Conservation (phyloP, 2,888 invertebrate species). For the Piscicola geometra region DNA sequence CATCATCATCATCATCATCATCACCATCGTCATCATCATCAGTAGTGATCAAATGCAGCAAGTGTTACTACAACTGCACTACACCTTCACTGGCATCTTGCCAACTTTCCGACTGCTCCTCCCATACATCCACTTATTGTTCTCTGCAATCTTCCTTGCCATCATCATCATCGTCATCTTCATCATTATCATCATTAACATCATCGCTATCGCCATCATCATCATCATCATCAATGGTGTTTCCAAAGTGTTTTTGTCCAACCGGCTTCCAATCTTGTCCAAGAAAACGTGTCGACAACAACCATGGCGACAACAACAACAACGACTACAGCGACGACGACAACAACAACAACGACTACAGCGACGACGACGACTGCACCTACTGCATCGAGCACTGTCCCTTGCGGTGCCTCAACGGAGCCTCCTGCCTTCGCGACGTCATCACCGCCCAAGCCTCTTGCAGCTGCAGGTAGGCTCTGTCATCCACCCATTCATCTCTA, state of each 20-base stretch:
- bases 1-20: too few relatives aligned
- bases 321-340: background rate
- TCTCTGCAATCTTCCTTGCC: background rate
- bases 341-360: background rate
- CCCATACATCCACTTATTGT: background rate
- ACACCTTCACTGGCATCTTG: slow-evolving; percentile 1
- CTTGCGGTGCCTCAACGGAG: slow-evolving; percentile 58
- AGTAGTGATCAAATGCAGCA: background rate
- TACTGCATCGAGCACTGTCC: slow-evolving; percentile 18
- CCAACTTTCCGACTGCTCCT: slow-evolving; percentile 4
- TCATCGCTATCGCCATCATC: background rate
- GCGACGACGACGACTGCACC: background rate
- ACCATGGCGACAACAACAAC: background rate
- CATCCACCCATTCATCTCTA: too few relatives aligned
- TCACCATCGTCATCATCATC: too few relatives aligned
- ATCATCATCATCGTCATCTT: background rate
- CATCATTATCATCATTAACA: too few relatives aligned
- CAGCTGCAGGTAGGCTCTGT: background rate
- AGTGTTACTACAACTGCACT: slow-evolving; percentile 28
- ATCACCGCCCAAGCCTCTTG: background rate
- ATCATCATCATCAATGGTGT: background rate
- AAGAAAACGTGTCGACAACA: background rate
- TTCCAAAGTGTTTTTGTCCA: background rate
- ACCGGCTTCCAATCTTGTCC: background rate
- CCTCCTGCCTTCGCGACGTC: slow-evolving; percentile 61